These are phyloP conservation scores for Rhegmatorhina hoffmannsi DNA, from an alignment of 2,113 vertebrate species.

Conservation along the genomic window DNA sequence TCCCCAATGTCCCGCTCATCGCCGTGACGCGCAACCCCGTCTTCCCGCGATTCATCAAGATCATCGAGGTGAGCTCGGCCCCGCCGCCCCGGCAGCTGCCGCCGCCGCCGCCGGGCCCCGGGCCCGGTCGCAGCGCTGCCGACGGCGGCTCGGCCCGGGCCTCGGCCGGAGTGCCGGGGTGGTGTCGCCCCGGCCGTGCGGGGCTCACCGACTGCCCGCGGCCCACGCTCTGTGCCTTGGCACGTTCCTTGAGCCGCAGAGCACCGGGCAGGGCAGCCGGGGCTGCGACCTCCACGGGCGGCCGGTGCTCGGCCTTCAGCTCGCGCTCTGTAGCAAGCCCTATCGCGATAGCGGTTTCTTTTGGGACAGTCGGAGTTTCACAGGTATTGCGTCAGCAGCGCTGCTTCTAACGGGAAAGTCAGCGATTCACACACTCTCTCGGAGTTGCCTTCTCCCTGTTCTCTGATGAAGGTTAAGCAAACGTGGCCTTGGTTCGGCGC, in stretches of 20 bases:
- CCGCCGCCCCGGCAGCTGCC: background rate
- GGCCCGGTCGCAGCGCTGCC: background rate
- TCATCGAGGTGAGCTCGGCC: slow-evolving; percentile 85
- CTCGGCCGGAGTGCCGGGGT: background rate
- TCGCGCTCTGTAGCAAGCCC: accelerated
- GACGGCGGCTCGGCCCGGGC: background rate
- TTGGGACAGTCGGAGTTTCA: background rate
- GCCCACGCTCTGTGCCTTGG: background rate
- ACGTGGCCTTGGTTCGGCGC: background rate
- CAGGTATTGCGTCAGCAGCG: background rate
- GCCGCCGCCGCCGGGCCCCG: background rate
- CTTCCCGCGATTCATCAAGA: slow-evolving; percentile 97
- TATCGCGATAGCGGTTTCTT: accelerated
- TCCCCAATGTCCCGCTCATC: slow-evolving; percentile 92
- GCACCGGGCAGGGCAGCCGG: no score
- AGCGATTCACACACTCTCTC: accelerated
- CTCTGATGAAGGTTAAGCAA: background rate
- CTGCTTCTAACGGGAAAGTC: background rate
- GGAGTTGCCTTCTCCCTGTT: background rate
- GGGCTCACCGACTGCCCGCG: background rate
- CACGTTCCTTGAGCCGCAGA: background rate
- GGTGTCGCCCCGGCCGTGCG: background rate
- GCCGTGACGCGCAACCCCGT: slow-evolving; percentile 93
- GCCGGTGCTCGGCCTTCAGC: background rate
- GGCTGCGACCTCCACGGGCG: background rate